These are phyloP conservation scores for Oryzias curvinotus DNA, from an alignment of 2,113 vertebrate species.

Conservation along the genomic window DNA sequence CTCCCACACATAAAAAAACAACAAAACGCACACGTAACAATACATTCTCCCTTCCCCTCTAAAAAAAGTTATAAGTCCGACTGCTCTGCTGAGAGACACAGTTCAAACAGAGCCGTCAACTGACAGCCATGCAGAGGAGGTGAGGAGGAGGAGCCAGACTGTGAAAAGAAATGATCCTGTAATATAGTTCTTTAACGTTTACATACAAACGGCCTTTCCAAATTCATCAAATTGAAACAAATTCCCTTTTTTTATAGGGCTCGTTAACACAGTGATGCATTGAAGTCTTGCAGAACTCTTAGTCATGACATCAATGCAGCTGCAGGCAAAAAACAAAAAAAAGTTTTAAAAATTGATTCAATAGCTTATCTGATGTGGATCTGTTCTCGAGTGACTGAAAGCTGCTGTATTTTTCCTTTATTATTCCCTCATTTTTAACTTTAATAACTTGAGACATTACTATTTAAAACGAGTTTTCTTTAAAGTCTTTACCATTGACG, in stretches of 20 bases:
- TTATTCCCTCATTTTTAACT: constrained; percentile 10
- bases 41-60: too few relatives aligned
- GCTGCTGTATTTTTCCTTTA: constrained; percentile 50
- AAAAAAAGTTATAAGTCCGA: too few relatives aligned
- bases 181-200: constrained; percentile 10
- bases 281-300: not conserved
- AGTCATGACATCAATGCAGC: not conserved
- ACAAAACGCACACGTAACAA: too few relatives aligned
- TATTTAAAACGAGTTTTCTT: constrained; percentile 14
- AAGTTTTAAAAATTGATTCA: not conserved
- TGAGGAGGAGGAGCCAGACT: constrained; percentile 17
- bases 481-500: too few relatives aligned
- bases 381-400: constrained; percentile 28
- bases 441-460: constrained; percentile 15
- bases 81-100: too few relatives aligned
- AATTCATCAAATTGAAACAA: constrained; percentile 11
- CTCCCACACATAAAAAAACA: too few relatives aligned
- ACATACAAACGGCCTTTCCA: constrained; percentile 5
- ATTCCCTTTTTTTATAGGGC: not conserved
- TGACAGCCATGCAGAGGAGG: constrained; percentile 19
- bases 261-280: constrained; percentile 1
- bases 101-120: constrained; percentile 37
- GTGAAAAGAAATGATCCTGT: constrained; percentile 7
- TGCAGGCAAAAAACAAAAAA: constrained; percentile 2
- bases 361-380: not conserved